Conservation (phyloP, 2,113 vertebrate species). For the Heterotilapia buettikoferi region DNA sequence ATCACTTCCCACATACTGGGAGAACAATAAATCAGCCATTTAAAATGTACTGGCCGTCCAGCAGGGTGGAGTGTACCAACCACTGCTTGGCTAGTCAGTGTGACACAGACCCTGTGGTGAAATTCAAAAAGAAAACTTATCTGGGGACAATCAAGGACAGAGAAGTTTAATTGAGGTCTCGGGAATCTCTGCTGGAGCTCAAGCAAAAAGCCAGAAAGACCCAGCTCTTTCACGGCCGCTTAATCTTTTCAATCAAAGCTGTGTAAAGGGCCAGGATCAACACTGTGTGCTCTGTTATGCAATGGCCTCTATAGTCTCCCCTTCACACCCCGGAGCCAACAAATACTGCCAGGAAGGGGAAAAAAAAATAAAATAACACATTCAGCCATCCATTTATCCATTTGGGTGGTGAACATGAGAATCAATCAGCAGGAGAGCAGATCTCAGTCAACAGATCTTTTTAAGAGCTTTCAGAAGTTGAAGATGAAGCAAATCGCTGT, state of each 20-base stretch:
- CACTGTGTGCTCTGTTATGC: constrained; percentile 9
- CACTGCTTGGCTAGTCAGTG: background rate
- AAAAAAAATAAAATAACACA: background rate
- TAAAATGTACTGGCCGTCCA: constrained; percentile 1
- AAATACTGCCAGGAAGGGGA: background rate
- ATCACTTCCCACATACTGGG: constrained; percentile 19
- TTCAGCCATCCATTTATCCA: background rate
- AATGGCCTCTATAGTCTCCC: background rate
- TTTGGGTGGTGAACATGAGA: background rate
- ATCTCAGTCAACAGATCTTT: constrained; percentile 31
- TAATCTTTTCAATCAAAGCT: constrained; percentile 54
- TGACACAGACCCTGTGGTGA: constrained; percentile 1
- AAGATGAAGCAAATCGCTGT: constrained; percentile 14
- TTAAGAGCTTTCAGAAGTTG: constrained; percentile 32
- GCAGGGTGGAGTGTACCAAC: background rate
- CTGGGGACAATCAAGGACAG: constrained; percentile 46
- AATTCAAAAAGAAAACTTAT: constrained; percentile 5
- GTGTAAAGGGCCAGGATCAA: constrained; percentile 1
- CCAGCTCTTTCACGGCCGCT: background rate
- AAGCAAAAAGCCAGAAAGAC: background rate
- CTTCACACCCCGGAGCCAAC: background rate
- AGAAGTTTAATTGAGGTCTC: constrained; percentile 44
- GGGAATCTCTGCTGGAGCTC: constrained; percentile 17
- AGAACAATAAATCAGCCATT: constrained; percentile 38
- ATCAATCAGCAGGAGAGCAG: constrained; percentile 45